Percentiles rank a stretch among this genome's conserved stretches.
Evolutionary conservation across 2,888 invertebrate species (phyloP).

Genomic region (Drosophila mimetica): DNA sequence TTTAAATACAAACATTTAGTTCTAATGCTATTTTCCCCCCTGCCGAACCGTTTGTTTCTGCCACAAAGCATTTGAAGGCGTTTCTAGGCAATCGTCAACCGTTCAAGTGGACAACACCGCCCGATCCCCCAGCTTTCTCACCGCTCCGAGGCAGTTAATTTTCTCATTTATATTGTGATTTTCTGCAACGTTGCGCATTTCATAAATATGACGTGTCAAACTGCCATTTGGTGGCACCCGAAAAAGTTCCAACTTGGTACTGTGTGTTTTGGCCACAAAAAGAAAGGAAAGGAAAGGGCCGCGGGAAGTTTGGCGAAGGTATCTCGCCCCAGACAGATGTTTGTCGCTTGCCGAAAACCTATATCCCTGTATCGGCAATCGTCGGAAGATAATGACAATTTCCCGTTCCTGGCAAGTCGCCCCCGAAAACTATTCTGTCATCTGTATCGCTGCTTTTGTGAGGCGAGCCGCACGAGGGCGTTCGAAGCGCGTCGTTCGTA

Average conservation of each 20-base stretch:
- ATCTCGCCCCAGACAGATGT: conserved; percentile 42
- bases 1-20: neutral
- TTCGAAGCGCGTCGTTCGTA: conserved; percentile 78
- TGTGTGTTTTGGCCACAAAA: neutral
- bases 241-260: conserved; percentile 44
- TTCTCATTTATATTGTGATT: conserved; percentile 69
- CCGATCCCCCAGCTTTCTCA: conserved; percentile 2
- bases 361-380: conserved; percentile 24
- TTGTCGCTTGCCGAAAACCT: conserved; percentile 45
- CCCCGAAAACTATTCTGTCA: conserved; percentile 59
- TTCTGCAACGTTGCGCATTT: conserved; percentile 77
- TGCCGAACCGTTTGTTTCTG: conserved; percentile 3
- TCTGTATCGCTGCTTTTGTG: conserved; percentile 28
- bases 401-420: conserved; percentile 28
- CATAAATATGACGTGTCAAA: conserved; percentile 78
- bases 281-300: neutral
- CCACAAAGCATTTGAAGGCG: conserved; percentile 42
- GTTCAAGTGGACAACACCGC: conserved; percentile 62
- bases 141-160: conserved; percentile 56
- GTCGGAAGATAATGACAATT: conserved; percentile 73
- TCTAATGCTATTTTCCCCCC: neutral
- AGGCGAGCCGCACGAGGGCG: conserved; percentile 59
- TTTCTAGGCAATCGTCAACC: conserved; percentile 57
- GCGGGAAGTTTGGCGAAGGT: conserved; percentile 16
- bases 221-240: conserved; percentile 64